Evolutionary conservation across 2,888 invertebrate species (phyloP).

Genomic region (Nomada lathburiana): DNA sequence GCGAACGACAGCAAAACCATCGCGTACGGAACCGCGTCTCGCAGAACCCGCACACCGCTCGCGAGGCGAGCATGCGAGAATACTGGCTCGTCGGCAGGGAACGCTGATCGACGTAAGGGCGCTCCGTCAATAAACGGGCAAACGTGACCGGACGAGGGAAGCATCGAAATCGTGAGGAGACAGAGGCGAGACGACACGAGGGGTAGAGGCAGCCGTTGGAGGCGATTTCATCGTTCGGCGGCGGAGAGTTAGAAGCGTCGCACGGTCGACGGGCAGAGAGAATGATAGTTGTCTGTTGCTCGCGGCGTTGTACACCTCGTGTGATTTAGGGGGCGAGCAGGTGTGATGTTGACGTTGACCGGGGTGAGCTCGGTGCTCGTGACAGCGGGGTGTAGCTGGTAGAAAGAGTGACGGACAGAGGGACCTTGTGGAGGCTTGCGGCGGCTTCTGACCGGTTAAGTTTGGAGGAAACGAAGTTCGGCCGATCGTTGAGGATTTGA

Average conservation of each 20-base stretch:
- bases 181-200: too few species aligned
- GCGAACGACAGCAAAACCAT: background rate
- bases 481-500: too few species aligned
- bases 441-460: too few species aligned
- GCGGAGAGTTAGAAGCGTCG: too few species aligned
- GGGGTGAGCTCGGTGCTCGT: background rate
- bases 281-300: constrained; percentile 6
- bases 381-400: background rate
- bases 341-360: constrained; percentile 14
- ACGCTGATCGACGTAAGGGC: constrained; percentile 11
- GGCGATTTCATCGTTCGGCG: too few species aligned
- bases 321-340: constrained; percentile 24
- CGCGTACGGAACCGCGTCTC: constrained; percentile 9
- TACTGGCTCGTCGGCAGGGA: background rate
- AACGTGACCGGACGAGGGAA: background rate
- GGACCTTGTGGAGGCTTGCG: background rate
- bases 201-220: too few species aligned
- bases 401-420: background rate
- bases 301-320: constrained; percentile 50
- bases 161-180: background rate
- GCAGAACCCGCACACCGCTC: background rate
- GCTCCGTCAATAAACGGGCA: too few species aligned
- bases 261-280: too few species aligned
- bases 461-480: too few species aligned
- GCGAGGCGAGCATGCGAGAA: constrained; percentile 24